These are phyloP conservation scores for Todus mexicanus DNA, from an alignment of 2,797 vertebrate genomes.

Conservation along the genomic window DNA sequence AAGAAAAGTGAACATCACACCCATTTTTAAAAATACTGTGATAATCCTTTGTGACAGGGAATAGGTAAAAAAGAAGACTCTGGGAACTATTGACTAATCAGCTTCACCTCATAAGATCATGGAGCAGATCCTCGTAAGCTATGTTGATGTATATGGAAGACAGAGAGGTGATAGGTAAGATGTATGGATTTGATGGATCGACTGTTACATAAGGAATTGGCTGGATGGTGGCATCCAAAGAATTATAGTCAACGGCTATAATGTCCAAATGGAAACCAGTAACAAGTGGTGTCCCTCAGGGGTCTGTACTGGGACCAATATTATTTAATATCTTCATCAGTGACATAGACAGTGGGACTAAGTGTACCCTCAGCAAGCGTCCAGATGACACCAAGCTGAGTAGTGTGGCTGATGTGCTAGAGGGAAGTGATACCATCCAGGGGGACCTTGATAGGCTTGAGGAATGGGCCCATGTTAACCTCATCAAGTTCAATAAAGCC, in stretches of 20 bases:
- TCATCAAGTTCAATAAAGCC: neutral
- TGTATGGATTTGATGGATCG: neutral
- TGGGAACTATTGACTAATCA: neutral
- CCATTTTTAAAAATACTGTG: neutral
- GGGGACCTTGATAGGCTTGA: neutral
- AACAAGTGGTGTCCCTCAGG: neutral
- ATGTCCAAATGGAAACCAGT: neutral
- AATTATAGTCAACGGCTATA: neutral
- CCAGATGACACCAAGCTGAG: neutral
- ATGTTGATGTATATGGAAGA: neutral
- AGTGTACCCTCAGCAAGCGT: neutral
- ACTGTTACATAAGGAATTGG: neutral
- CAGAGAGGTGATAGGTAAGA: neutral
- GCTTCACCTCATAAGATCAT: neutral
- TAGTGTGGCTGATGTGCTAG: no score
- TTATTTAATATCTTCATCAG: neutral
- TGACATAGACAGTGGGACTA: neutral
- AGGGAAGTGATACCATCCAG: neutral
- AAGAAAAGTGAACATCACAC: neutral
- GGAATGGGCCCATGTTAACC: fast-evolving
- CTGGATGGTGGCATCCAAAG: neutral
- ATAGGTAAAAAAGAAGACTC: neutral
- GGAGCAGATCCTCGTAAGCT: neutral
- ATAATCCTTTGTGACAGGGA: neutral
- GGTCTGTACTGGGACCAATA: neutral